Conservation (phyloP, 2,888 invertebrate species). For the Crocallis elinguaria region DNA sequence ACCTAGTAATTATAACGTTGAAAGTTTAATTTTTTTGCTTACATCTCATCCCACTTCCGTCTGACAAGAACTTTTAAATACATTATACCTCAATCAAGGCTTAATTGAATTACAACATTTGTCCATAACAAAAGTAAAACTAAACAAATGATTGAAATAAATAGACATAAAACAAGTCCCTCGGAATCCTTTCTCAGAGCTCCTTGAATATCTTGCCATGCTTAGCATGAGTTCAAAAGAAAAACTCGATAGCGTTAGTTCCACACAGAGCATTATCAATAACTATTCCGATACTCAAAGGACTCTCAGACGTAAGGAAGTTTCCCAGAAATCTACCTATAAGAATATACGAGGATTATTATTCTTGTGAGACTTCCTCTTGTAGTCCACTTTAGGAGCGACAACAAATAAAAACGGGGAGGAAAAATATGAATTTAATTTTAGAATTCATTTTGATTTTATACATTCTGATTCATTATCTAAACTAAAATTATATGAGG, state of each 20-base stretch:
- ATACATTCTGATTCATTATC: background rate
- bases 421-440: background rate
- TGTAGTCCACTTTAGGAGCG: slow-evolving; percentile 4
- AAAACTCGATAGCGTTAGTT: slow-evolving; percentile 19
- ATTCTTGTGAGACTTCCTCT: slow-evolving; percentile 14
- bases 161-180: background rate
- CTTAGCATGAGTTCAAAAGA: slow-evolving; percentile 15
- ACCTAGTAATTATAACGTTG: too few species aligned
- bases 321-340: slow-evolving; percentile 11
- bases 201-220: slow-evolving; percentile 8
- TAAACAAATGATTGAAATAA: too few species aligned
- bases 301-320: slow-evolving; percentile 13
- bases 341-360: slow-evolving; percentile 18
- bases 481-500: too few species aligned
- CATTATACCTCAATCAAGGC: too few species aligned
- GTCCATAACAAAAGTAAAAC: too few species aligned
- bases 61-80: too few species aligned
- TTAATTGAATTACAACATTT: too few species aligned
- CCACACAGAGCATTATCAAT: slow-evolving; percentile 20
- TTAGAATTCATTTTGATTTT: background rate
- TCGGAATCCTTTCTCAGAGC: background rate
- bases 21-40: too few species aligned
- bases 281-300: slow-evolving; percentile 21
- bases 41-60: too few species aligned
- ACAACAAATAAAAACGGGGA: background rate